Evolutionary conservation across 2,113 vertebrate species (phyloP).

Genomic region (Montifringilla adamsi): DNA sequence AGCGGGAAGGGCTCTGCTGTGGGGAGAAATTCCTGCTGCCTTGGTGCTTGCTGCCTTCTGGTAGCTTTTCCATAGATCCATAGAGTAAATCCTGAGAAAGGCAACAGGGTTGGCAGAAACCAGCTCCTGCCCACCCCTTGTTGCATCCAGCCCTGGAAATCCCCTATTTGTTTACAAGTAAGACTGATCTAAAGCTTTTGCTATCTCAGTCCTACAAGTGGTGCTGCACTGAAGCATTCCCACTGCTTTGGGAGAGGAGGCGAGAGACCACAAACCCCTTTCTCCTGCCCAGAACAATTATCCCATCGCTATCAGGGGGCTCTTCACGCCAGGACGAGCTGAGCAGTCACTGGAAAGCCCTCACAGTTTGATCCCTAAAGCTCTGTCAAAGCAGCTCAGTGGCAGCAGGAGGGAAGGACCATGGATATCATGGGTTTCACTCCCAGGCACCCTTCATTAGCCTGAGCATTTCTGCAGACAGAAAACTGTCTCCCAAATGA

Average conservation of each 20-base stretch:
- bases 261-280: background rate
- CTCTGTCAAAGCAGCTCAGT: constrained; percentile 9
- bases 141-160: background rate
- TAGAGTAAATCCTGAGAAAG: background rate
- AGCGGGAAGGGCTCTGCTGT: background rate
- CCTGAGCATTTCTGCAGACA: background rate
- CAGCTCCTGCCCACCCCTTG: background rate
- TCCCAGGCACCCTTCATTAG: background rate
- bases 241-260: background rate
- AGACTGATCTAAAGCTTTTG: background rate
- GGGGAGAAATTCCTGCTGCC: background rate
- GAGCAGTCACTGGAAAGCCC: background rate
- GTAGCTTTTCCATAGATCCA: background rate
- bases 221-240: background rate
- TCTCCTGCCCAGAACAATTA: background rate
- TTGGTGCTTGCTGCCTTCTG: background rate
- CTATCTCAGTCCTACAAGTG: background rate
- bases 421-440: background rate
- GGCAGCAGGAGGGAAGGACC: background rate
- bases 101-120: background rate
- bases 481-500: background rate
- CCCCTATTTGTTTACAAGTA: background rate
- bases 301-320: background rate
- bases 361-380: background rate
- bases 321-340: background rate